Evolutionary conservation across 2,113 vertebrate genomes (phyloP), one percentile per base, ranked within the genome.

Genomic region (Platichthys flesus): DNA sequence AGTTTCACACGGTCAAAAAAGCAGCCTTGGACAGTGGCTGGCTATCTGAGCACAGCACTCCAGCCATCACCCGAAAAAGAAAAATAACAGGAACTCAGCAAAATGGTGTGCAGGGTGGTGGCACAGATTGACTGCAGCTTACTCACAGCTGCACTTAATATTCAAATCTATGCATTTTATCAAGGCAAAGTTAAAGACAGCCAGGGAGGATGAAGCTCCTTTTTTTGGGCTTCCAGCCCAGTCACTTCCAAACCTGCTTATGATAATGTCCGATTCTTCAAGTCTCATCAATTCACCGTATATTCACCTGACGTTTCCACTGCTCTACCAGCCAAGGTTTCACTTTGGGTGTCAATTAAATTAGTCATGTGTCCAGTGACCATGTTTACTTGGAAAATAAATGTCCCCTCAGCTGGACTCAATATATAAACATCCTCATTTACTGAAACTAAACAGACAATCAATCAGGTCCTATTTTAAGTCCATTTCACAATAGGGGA

Each of bases 1-100:
- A 72, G 88, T 92, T 91, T 94, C 88, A 93, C 94, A 94, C 77
- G 49, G 86, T 92, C 86, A 87, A 92, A 92, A 91, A 93, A 90
- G 82, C 87, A 86, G 81, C 80, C 88, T 74, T 84, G 86, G 89
- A 89, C 89, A 74, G 68, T 85, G 89, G 71, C 72, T 58, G 72
- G 74, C 72, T 89, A 76, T 91, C 85, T 74, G 73, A 87, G 79
- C 47, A 20, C 63, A 68, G 75, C 76, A 72, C 74, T 87, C 70
- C 77, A 74, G 52, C 76, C 80, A 31, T 67, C 82, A 54, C 63
- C 70, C 68, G 9, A 71, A 80, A 26, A 56, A 26, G 3, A 15
- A 57, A n/a, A 82, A 78, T 31, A 87, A 87, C 85, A 89, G 90
- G 88, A 90, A 84, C 86, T 89, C 49, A 51, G 54, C 79, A 74